Evolutionary conservation across 2,113 vertebrate genomes (phyloP), one percentile per base, ranked within the genome.

Genomic region (Physeter macrocephalus): DNA sequence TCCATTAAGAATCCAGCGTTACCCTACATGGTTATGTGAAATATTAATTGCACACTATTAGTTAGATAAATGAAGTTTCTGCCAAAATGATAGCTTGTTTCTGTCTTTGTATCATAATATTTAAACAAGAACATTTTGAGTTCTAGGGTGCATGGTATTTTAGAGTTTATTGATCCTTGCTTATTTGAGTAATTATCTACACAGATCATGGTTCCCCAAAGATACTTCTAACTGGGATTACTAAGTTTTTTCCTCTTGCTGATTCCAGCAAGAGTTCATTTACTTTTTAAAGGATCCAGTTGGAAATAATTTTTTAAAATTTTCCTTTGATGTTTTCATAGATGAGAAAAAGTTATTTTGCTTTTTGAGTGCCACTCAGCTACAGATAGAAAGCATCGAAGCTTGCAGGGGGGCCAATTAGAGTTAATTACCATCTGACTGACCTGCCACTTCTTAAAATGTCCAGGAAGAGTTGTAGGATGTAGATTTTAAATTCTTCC

Each of bases 11-110:
- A 98, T 89, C 80, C 95, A 97, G 98, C 82, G 84, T 92, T 91
- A 77, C 92, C 96, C 94, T 89, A 41, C 93, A 86, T 98, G 83
- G 92, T 90, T 72, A 95, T 97, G 96, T 98, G 96, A 98, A 99
- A 98, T 98, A 98, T 97, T 98, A 98, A 98, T 98, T 98, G 72
- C 49, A 41, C 93, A 96, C 94, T 97, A 3, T 98, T 96, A 97
- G 97, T 94, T 95, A 94, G 95, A 94, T 97, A 97, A 97, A 97
- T 97, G 98, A 98, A 97, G 86, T 93, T 95, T 95, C 71, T 49
- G 90, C 74, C 83, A 49, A 57, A 93, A 74, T 88, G 83, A 92
- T 87, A 66, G 43, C 74, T 87, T 94, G 34, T 90, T 94, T 93
- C 75, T 90, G 95, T 85, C 54, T 29, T 88, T 87, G 52, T 94